A percentile compares a stretch with the other conserved stretches of the same genome.
These are phyloP conservation scores for Drosophila funebris DNA, from an alignment of 1,140 invertebrate species.

Conservation along the genomic window DNA sequence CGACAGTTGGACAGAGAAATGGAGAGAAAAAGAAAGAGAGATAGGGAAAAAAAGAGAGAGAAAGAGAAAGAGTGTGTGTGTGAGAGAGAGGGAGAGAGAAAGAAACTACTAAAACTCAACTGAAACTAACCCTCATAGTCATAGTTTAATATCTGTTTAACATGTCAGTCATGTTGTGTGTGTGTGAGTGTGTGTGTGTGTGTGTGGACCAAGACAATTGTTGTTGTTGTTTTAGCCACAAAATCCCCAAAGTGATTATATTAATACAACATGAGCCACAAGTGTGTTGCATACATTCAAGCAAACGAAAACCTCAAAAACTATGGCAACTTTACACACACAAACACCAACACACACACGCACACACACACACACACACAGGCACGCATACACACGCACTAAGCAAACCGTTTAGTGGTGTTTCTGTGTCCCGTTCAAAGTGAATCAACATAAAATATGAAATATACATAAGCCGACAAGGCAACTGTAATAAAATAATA, in stretches of 20 bases:
- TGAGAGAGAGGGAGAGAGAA: not conserved
- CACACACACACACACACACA: not conserved
- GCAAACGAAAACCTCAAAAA: constrained; percentile 54
- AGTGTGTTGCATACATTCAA: constrained; percentile 73
- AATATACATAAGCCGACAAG: constrained; percentile 39
- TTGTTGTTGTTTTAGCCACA: constrained; percentile 42
- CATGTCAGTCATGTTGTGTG: constrained; percentile 62
- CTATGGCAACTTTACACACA: constrained; percentile 57
- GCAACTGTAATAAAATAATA: constrained; percentile 45
- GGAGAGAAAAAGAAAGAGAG: not conserved
- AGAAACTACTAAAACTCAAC: constrained; percentile 42
- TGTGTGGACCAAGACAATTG: constrained; percentile 13
- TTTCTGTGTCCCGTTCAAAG: constrained; percentile 28
- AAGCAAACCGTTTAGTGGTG: constrained; percentile 16
- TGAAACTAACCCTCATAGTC: constrained; percentile 58
- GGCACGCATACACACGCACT: constrained; percentile 12
- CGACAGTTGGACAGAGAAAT: not conserved
- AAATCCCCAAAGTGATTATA: constrained; percentile 82
- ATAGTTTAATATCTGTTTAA: constrained; percentile 81
- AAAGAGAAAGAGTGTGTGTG: too few species aligned
- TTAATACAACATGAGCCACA: constrained; percentile 82
- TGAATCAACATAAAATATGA: constrained; percentile 45
- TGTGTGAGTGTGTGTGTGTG: constrained; percentile 7
- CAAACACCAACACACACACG: constrained; percentile 6
- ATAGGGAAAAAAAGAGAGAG: not conserved